These are phyloP conservation scores for Agrotis segetum DNA, from an alignment of 2,888 invertebrate species.

Conservation along the genomic window DNA sequence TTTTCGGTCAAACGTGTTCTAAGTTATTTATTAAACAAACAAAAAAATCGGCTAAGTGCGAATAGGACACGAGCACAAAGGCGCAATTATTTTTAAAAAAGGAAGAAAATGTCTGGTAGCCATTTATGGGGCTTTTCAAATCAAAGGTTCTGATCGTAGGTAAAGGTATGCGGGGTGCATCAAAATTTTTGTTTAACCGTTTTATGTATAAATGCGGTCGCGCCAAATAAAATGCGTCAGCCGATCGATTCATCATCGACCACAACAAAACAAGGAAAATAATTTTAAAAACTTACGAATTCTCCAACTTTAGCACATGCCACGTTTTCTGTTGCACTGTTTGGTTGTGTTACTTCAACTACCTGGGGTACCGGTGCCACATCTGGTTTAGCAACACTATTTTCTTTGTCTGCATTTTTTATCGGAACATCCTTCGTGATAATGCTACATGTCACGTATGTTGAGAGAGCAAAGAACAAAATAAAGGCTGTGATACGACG, in stretches of 20 bases:
- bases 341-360: slow-evolving; percentile 17
- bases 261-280: slow-evolving; percentile 46
- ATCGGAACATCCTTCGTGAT: slow-evolving; percentile 63
- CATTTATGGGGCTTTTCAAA: too few species aligned
- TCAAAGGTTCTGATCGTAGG: too few species aligned
- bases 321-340: slow-evolving; percentile 32
- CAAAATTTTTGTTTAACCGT: too few species aligned
- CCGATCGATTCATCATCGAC: not conserved
- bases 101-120: too few species aligned
- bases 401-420: slow-evolving; percentile 37
- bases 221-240: too few species aligned
- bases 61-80: too few species aligned
- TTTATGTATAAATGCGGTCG: too few species aligned
- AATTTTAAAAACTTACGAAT: slow-evolving; percentile 75
- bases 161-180: too few species aligned
- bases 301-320: slow-evolving; percentile 79
- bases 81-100: too few species aligned
- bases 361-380: slow-evolving; percentile 10
- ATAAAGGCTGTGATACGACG: slow-evolving; percentile 59
- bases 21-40: too few species aligned
- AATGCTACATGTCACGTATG: slow-evolving; percentile 69
- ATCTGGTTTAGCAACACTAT: slow-evolving; percentile 21
- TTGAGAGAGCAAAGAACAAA: slow-evolving; percentile 63
- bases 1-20: too few species aligned
- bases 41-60: too few species aligned